Base-by-base conservation (phyloP, 2,888 invertebrate genomes). In the Hoplodrina ambigua region DNA sequence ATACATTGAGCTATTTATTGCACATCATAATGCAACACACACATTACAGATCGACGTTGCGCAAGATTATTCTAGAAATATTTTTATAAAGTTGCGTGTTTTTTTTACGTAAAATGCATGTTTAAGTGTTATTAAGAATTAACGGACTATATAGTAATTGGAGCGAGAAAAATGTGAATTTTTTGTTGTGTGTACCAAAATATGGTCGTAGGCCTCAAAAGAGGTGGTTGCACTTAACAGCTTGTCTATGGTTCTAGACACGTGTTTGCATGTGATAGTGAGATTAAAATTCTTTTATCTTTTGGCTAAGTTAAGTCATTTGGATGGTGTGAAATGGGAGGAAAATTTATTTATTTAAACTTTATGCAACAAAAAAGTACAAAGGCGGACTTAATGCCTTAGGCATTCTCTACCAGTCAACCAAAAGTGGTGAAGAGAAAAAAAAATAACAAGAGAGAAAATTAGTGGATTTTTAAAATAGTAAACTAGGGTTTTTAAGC, bases 101-200 rank as follows among this genome's bases (percentile, higher is more conserved):
- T 72, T 57, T 72, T 82, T 81, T 78, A 73, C 69, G 82, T 64
- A 79, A 84, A 83, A 71, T 66, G 69, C 82, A 72, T 80, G 84
- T 82, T 75, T 37, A n/a, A 54, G 54, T 64, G 73, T 56, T 77
- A 84, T 83, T 72, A 83, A 82, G 37, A 71, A 72, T 76, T 78
- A 81, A 78, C 64, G 78, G 68, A 30, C 79, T 72, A 65, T 59
- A 72, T 77, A 79, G 8, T 63, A 76, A 82, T 67, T 84, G 57
- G 84, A 84, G 79, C 84, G 83, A 30, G 57, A 55, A 65, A 56
- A 82, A 75, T 75, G 61, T 72, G 58, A 72, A 78, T 80, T 72
- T 78, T 69, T 62, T 55, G 61, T 75, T 72, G 52, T 76, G 37
- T 57, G 54, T 56, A 30, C 64, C 41, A 20, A 60, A 69, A 70